These are phyloP conservation scores for Amazona guildingii DNA, from an alignment of 2,113 vertebrate genomes.

Conservation along the genomic window DNA sequence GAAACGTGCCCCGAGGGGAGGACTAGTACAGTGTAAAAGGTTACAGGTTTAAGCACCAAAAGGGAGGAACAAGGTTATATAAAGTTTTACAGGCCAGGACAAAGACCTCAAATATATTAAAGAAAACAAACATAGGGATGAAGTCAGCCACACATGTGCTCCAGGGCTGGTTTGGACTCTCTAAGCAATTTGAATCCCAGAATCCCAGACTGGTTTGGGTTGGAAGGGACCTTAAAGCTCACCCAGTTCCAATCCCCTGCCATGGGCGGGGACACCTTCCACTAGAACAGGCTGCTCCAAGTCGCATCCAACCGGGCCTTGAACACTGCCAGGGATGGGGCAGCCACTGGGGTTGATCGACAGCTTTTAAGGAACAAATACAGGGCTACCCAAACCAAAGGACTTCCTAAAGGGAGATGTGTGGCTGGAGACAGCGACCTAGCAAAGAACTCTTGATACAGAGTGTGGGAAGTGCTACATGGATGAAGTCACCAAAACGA, in stretches of 20 bases:
- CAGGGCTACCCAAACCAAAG: neutral
- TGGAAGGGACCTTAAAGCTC: neutral
- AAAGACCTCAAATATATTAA: neutral
- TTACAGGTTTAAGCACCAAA: neutral
- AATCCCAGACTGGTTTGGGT: neutral
- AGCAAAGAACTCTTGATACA: neutral
- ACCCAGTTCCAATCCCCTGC: neutral
- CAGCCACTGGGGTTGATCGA: neutral
- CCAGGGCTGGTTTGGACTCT: neutral
- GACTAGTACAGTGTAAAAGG: neutral
- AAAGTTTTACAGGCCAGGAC: slow-evolving; percentile 31
- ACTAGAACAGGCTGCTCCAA: neutral
- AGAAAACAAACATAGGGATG: slow-evolving; percentile 7
- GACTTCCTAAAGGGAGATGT: neutral
- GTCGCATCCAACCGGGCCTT: neutral
- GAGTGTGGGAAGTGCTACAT: neutral
- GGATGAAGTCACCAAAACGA: neutral
- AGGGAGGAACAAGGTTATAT: slow-evolving; percentile 13
- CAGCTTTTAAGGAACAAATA: neutral
- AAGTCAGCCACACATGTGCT: neutral
- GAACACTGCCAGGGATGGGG: neutral
- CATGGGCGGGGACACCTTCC: neutral
- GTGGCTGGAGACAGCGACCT: neutral
- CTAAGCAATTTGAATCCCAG: neutral
- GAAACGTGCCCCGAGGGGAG: neutral